Percentiles rank a stretch among this genome's conserved stretches.
phyloP scores from a whole-genome alignment of 2,113 vertebrate species.

The Riparia riparia region DNA sequence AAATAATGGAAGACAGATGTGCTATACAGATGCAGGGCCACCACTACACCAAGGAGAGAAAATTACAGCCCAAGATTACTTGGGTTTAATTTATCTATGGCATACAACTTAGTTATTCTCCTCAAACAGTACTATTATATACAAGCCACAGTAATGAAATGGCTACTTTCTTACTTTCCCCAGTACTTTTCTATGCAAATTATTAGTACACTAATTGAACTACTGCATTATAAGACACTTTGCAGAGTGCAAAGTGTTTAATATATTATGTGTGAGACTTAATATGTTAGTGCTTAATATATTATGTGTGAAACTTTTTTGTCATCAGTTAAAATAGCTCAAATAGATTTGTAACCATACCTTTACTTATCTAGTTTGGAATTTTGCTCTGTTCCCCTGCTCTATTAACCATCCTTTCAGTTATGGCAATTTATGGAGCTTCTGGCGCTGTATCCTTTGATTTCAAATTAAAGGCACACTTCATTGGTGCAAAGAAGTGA shows the following conservation, averaged over 20 bases:
- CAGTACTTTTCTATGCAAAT: neutral
- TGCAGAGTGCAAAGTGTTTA: neutral
- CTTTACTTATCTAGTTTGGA: neutral
- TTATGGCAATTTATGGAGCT: neutral
- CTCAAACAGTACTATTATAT: neutral
- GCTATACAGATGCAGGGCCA: neutral
- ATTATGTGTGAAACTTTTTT: neutral
- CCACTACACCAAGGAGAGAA: neutral
- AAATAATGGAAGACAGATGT: neutral
- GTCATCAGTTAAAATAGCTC: neutral
- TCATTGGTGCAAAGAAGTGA: neutral
- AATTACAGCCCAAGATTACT: neutral
- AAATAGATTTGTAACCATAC: neutral
- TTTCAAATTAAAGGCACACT: neutral
- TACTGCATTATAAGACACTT: neutral
- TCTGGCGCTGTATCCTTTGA: neutral
- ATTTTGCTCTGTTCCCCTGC: neutral
- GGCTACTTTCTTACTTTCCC: neutral
- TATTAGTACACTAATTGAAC: neutral
- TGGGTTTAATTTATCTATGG: neutral
- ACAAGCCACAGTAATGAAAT: neutral
- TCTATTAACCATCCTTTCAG: neutral
- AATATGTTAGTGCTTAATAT: neutral
- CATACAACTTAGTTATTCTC: neutral
- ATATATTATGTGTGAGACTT: neutral